These are phyloP conservation scores for Apostichopus californicus DNA, from an alignment of 35 echinoderm and acorn worm genomes.

Conservation along the genomic window DNA sequence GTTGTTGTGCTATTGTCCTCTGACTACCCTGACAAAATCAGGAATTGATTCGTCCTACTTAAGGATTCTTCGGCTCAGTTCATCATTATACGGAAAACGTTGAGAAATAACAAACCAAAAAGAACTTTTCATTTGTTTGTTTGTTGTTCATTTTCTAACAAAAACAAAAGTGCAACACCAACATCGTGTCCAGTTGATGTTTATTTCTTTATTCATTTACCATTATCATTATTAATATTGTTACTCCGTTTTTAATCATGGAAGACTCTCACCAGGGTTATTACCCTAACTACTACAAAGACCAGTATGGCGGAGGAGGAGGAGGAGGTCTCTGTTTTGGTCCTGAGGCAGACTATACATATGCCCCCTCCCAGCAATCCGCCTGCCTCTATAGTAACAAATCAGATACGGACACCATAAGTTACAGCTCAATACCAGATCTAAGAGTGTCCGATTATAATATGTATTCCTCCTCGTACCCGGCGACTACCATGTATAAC, in stretches of 20 bases:
- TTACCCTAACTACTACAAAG: conserved; percentile 55
- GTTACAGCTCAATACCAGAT: conserved; percentile 24
- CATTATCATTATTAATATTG: no score
- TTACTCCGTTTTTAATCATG: background rate
- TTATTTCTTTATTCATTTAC: background rate
- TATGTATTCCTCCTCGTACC: conserved; percentile 32
- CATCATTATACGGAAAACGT: no score
- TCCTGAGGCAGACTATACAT: conserved; percentile 31
- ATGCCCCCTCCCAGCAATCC: conserved; percentile 34
- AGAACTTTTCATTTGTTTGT: no score
- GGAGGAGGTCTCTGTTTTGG: conserved; percentile 6
- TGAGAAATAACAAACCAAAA: no score
- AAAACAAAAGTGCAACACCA: no score
- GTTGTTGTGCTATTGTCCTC: background rate
- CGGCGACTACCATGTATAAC: conserved; percentile 26
- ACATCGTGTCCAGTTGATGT: background rate
- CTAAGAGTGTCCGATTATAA: conserved; percentile 8
- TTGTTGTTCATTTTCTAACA: no score
- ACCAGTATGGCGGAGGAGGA: conserved; percentile 9
- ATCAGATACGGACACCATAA: background rate
- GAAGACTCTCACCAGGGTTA: conserved; percentile 49
- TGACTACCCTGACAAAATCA: background rate
- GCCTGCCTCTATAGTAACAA: conserved; percentile 50
- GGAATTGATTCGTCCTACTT: background rate
- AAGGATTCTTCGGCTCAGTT: no score